Evolutionary conservation across 2,113 vertebrate genomes (phyloP).

Genomic region (Coptodon rendalli): DNA sequence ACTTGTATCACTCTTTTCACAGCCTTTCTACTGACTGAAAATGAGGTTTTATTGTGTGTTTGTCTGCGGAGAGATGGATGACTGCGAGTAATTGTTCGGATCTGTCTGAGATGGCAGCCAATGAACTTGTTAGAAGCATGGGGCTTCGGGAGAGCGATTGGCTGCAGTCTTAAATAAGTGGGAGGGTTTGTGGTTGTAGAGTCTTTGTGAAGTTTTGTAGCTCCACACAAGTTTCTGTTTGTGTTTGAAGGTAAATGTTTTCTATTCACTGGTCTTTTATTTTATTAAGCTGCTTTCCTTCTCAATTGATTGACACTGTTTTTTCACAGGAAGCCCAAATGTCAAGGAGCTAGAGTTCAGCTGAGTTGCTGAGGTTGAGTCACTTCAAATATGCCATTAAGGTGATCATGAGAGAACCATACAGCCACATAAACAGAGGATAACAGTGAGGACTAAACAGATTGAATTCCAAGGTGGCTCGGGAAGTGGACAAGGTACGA

Average conservation of each 20-base stretch:
- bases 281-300: background rate
- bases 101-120: background rate
- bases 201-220: background rate
- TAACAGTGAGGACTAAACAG: background rate
- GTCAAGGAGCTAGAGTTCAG: background rate
- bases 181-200: background rate
- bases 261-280: background rate
- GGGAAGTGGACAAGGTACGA: background rate
- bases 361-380: background rate
- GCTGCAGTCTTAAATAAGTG: background rate
- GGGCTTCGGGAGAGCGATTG: background rate
- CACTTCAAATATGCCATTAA: background rate
- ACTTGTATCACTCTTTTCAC: slow-evolving; percentile 4
- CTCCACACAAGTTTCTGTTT: background rate
- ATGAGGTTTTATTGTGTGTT: slow-evolving; percentile 44
- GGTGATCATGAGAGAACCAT: background rate
- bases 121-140: slow-evolving; percentile 3
- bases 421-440: background rate
- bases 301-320: background rate
- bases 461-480: background rate
- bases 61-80: slow-evolving; percentile 38
- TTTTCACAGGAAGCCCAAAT: slow-evolving; percentile 9
- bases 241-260: background rate
- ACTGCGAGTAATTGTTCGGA: slow-evolving; percentile 6
- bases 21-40: slow-evolving; percentile 9